phyloP scores from a whole-genome alignment of 2,888 invertebrate species.

The Glyphotaelius pellucidus region DNA sequence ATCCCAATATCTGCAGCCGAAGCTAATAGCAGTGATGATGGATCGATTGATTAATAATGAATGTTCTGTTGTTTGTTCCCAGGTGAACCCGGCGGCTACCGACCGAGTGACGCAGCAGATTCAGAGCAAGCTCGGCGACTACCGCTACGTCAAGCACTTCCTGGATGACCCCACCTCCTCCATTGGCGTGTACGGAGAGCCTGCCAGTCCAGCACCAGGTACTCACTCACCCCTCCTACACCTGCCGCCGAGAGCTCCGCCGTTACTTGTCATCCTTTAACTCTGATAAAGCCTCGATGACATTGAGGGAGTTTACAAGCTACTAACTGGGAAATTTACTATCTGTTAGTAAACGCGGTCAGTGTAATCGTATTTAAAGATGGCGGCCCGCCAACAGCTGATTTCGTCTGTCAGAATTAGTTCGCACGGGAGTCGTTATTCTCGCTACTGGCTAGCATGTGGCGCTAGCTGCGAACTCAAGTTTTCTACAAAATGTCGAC shows the following conservation, averaged over 20 bases:
- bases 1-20: neutral
- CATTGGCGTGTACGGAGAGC: constrained; percentile 84
- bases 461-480: too few species aligned
- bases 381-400: too few species aligned
- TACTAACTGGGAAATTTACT: too few species aligned
- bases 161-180: constrained; percentile 81
- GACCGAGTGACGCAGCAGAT: constrained; percentile 84
- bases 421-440: too few species aligned
- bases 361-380: too few species aligned
- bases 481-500: too few species aligned
- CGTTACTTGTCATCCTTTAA: neutral
- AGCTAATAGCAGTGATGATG: too few species aligned
- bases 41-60: neutral
- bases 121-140: constrained; percentile 84
- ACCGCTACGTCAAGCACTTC: constrained; percentile 81
- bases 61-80: constrained; percentile 65
- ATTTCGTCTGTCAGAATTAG: too few species aligned
- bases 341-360: too few species aligned
- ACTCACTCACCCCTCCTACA: neutral
- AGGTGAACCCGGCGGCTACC: constrained; percentile 81
- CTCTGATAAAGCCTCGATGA: too few species aligned
- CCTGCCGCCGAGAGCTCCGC: neutral
- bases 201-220: constrained; percentile 82
- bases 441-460: too few species aligned
- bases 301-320: too few species aligned